Percentiles rank a stretch among this genome's conserved stretches.
Evolutionary conservation across 1,140 invertebrate species (phyloP).

Genomic region (Ladona fulva): DNA sequence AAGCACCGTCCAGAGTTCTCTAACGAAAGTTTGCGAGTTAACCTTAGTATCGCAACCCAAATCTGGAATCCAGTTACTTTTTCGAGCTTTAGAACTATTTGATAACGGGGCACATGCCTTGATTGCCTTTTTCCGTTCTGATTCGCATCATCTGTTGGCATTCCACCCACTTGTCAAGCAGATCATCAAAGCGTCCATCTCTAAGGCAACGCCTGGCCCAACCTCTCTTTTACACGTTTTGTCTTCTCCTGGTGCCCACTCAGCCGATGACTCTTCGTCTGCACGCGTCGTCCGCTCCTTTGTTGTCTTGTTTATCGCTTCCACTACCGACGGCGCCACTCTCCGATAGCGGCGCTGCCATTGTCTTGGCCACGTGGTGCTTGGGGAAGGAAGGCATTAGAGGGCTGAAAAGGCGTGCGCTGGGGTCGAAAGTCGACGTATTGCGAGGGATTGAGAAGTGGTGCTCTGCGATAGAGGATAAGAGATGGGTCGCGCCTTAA

Average conservation of each 20-base stretch:
- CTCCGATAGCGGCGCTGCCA: neutral
- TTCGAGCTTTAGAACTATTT: too few relatives aligned
- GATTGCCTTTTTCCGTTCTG: neutral
- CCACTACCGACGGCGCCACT: neutral
- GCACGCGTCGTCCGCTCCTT: neutral
- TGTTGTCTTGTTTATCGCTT: neutral
- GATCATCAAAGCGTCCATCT: conserved; percentile 16
- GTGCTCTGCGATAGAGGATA: neutral
- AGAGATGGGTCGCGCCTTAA: neutral
- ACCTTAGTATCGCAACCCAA: too few relatives aligned
- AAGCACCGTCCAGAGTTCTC: too few relatives aligned
- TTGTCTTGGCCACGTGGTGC: neutral
- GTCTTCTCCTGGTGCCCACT: conserved; percentile 17
- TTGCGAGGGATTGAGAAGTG: neutral
- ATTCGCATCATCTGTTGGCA: conserved; percentile 13
- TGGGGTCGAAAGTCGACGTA: too few relatives aligned
- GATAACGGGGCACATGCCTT: too few relatives aligned
- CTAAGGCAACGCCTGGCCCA: neutral
- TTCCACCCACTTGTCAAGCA: conserved; percentile 18
- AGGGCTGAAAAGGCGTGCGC: too few relatives aligned
- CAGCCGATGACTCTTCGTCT: neutral
- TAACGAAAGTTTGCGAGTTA: too few relatives aligned
- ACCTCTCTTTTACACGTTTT: conserved; percentile 16
- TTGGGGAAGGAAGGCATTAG: neutral
- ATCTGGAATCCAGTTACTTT: too few relatives aligned